Conservation (phyloP, 2,888 invertebrate species). For the Alviniconcha strummeri region DNA sequence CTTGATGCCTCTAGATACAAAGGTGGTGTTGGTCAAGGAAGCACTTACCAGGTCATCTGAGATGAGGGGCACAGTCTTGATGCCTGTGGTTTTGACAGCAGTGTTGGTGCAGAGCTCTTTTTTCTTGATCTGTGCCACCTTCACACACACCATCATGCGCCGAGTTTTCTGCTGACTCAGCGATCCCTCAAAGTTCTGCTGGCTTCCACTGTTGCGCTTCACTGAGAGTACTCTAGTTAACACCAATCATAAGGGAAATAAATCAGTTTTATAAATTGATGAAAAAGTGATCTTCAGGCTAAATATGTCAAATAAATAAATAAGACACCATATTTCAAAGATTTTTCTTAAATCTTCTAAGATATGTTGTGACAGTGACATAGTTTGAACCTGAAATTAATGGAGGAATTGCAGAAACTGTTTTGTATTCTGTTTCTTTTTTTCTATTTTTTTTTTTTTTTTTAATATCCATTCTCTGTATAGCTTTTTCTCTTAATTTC, state of each 20-base stretch:
- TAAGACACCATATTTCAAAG: neutral
- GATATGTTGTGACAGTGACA: neutral
- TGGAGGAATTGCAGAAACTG: no score
- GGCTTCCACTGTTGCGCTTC: slow-evolving; percentile 20
- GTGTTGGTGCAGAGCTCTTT: slow-evolving; percentile 76
- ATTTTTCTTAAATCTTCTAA: neutral
- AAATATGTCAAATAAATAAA: neutral
- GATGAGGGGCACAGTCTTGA: slow-evolving; percentile 78
- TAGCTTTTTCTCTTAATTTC: no score
- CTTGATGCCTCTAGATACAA: slow-evolving; percentile 77
- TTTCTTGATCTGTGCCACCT: slow-evolving; percentile 74
- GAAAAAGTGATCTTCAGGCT: neutral
- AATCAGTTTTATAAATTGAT: neutral
- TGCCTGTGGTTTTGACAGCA: slow-evolving; percentile 79
- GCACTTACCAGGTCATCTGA: slow-evolving; percentile 79
- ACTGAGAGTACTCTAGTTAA: neutral
- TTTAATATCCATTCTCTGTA: no score
- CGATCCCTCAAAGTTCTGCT: slow-evolving; percentile 16
- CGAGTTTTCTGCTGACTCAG: slow-evolving; percentile 28
- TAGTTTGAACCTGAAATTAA: no score
- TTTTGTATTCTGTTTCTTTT: neutral
- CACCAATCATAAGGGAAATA: neutral
- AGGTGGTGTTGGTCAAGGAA: neutral
- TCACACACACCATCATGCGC: slow-evolving; percentile 19
- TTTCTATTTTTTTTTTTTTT: neutral